phyloP scores from a whole-genome alignment of 92 coral and sea anemone genomes.

The Epizoanthus rinbou region DNA sequence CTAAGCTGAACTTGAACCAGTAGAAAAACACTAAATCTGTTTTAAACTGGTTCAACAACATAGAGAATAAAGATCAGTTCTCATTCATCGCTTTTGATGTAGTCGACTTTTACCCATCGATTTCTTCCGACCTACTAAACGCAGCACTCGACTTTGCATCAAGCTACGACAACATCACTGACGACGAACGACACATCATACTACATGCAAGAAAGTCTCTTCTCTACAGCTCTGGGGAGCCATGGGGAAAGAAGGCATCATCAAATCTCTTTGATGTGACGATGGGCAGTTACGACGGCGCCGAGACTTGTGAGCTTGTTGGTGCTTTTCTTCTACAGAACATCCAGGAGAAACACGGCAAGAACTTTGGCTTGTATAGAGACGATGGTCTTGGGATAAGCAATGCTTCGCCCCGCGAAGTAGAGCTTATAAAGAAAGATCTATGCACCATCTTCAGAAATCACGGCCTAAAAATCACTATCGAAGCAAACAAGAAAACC shows the following conservation, averaged over 20 bases:
- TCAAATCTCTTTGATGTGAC: conserved; percentile 32
- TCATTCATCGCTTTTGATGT: conserved; percentile 40
- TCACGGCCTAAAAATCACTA: conserved; percentile 15
- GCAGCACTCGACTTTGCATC: conserved; percentile 16
- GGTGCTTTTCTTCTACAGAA: conserved; percentile 26
- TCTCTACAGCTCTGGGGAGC: conserved; percentile 19
- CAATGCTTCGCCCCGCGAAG: conserved; percentile 8
- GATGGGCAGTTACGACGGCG: conserved; percentile 41
- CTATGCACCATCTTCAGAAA: conserved; percentile 27
- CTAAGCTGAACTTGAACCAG: no score
- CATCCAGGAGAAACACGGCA: conserved; percentile 23
- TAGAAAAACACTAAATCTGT: no score
- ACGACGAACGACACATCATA: no score
- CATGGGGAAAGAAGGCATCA: conserved; percentile 29
- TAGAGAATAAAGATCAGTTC: conserved; percentile 12
- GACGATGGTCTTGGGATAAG: conserved; percentile 34
- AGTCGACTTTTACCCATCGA: no score
- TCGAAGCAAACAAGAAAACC: no score
- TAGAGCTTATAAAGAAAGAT: conserved; percentile 22
- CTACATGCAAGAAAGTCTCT: conserved; percentile 14
- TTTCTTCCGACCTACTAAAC: conserved; percentile 14
- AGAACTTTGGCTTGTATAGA: conserved; percentile 14
- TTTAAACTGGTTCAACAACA: no score
- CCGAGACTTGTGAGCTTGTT: conserved; percentile 39
- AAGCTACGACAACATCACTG: background rate